Evolutionary conservation across 2,113 vertebrate species (phyloP), one percentile per base, ranked within the genome.

Genomic region (Poeciliopsis prolifica): DNA sequence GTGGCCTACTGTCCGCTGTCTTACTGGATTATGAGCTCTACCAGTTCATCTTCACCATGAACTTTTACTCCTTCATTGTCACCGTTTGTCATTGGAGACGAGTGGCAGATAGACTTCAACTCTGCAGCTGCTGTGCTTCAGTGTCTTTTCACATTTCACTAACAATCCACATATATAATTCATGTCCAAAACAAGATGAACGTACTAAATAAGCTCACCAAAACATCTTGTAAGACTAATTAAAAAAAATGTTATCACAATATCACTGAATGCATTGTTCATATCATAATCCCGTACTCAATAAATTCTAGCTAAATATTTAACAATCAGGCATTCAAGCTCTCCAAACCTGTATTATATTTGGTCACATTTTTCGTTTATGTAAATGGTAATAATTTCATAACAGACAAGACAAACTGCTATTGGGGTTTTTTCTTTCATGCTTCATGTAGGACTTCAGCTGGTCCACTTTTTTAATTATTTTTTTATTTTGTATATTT

Each of bases 1-100:
- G 64, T 33, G 68, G 44, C 17, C 77, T 75, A 61, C 22, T 74
- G n/a, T 70, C 51, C n/a, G 10, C n/a, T 24, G 60, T 61, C 26
- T 62, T 62, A 29, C 61, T 17, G 29, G 13, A 62, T 62, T 62
- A 62, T 14, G 6, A 29, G 13, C 29, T 24, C 51, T 3, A 54
- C 51, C 51, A 24, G 51, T 54, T 54, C 51, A 9, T 54, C 22
- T 24, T 22, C 22, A 24, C 51, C 22, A n/a, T 71, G n/a, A 51
- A 51, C 28, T 35, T 51, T 48, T 61, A 30, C 37, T 29, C 61
- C 28, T 62, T 29, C 51, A 54, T 5, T 22, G 8, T 24, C 51
- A 19, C 51, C 7, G 51, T 54, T 54, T 54, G 51, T 54, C 22
- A 54, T n/a, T 9, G 51, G 22, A 54, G 51, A 22, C 19, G 6